phyloP scores from a whole-genome alignment of 2,888 invertebrate species.

The Dynastes maya region DNA sequence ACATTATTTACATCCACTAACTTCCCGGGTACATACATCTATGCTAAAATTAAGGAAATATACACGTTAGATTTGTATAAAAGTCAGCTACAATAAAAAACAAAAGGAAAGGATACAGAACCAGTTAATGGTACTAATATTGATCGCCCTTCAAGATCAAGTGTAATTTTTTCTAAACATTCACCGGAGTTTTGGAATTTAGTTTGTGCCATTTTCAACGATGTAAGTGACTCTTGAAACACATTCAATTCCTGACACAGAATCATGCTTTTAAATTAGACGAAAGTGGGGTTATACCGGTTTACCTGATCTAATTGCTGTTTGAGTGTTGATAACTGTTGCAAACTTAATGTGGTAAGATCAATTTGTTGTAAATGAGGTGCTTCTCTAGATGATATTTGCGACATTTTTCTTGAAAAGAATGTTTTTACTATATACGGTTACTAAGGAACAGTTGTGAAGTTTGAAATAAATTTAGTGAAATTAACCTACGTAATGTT shows the following conservation, averaged over 20 bases:
- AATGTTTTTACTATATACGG: slow-evolving; percentile 39
- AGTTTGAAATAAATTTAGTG: too few relatives aligned
- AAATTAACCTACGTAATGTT: too few relatives aligned
- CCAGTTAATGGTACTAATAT: slow-evolving; percentile 95
- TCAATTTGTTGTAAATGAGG: slow-evolving; percentile 85
- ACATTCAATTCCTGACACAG: slow-evolving; percentile 84
- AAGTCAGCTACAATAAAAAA: slow-evolving; percentile 11
- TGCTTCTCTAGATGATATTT: slow-evolving; percentile 76
- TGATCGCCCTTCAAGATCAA: slow-evolving; percentile 84
- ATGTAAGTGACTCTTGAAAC: slow-evolving; percentile 91
- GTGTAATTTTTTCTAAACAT: slow-evolving; percentile 85
- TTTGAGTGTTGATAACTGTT: slow-evolving; percentile 87
- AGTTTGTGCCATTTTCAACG: slow-evolving; percentile 90
- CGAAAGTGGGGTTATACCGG: slow-evolving; percentile 46
- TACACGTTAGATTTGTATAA: slow-evolving; percentile 19
- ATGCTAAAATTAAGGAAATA: slow-evolving; percentile 57
- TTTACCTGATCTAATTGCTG: slow-evolving; percentile 89
- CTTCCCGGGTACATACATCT: slow-evolving; percentile 96
- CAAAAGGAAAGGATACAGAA: slow-evolving; percentile 76
- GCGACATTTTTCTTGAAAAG: slow-evolving; percentile 71
- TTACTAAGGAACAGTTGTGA: too few relatives aligned
- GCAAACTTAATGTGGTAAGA: slow-evolving; percentile 84
- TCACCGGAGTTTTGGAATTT: slow-evolving; percentile 93
- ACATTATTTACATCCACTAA: slow-evolving; percentile 89
- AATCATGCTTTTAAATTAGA: slow-evolving; percentile 50